Conservation (phyloP, 2,888 invertebrate species). For the Cheilosia pagana region DNA sequence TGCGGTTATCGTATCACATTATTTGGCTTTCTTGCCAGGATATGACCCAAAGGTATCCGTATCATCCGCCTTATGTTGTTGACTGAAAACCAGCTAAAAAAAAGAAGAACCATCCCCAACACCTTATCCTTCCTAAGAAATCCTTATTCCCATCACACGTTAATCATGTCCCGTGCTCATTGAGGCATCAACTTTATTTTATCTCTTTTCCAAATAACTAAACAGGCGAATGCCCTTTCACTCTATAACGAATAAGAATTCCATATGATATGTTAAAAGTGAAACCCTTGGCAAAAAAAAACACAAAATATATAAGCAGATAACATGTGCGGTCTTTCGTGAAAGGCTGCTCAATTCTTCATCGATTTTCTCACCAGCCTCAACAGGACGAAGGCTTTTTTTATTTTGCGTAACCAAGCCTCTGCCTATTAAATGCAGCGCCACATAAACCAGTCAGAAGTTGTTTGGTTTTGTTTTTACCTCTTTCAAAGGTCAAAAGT, state of each 20-base stretch:
- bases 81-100: background rate
- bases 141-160: constrained; percentile 35
- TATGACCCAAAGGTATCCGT: background rate
- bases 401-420: constrained; percentile 13
- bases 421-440: constrained; percentile 29
- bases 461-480: constrained; percentile 26
- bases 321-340: constrained; percentile 73
- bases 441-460: constrained; percentile 54
- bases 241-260: constrained; percentile 21
- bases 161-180: constrained; percentile 36
- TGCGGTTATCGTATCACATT: background rate
- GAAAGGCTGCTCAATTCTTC: constrained; percentile 72
- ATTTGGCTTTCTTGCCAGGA: background rate
- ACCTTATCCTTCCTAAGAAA: constrained; percentile 27
- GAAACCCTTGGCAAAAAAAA: constrained; percentile 52
- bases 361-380: constrained; percentile 70
- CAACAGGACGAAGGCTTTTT: constrained; percentile 20
- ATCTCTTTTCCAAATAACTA: constrained; percentile 37
- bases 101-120: background rate
- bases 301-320: constrained; percentile 18
- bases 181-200: constrained; percentile 49
- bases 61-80: background rate
- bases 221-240: constrained; percentile 66
- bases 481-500: constrained; percentile 69
- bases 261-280: constrained; percentile 40